Percentiles rank a stretch among this genome's conserved stretches.
phyloP scores from a whole-genome alignment of 2,113 vertebrate species.

The Melanotaenia duboulayi region DNA sequence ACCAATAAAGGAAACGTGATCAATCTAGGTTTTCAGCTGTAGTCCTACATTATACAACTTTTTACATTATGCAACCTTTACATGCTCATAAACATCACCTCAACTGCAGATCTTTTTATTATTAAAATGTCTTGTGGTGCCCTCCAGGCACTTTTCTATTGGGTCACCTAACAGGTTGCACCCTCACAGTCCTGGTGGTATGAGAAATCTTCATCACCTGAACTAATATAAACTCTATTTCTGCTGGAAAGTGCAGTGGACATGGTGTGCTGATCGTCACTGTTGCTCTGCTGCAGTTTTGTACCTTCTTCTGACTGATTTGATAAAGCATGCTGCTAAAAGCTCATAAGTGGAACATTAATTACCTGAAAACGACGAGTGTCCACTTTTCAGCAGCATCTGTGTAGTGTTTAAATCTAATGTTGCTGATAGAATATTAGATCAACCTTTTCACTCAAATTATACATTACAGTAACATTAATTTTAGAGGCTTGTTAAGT shows the following conservation, averaged over 20 bases:
- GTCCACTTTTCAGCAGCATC: conserved; percentile 6
- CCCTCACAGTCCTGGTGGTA: conserved; percentile 25
- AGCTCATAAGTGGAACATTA: conserved; percentile 30
- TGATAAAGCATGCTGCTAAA: conserved; percentile 43
- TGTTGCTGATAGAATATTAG: conserved; percentile 17
- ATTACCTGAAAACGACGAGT: conserved; percentile 23
- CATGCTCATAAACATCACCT: conserved; percentile 7
- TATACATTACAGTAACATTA: not conserved
- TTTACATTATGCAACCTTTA: conserved; percentile 25
- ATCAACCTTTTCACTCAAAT: conserved; percentile 2
- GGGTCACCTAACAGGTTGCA: conserved; percentile 45
- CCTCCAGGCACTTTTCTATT: conserved; percentile 65
- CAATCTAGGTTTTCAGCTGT: conserved; percentile 20
- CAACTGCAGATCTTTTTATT: conserved; percentile 58
- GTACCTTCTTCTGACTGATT: conserved; percentile 45
- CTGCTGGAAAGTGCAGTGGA: conserved; percentile 10
- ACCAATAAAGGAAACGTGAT: not conserved
- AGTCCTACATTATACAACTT: conserved; percentile 8
- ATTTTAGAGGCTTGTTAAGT: no score
- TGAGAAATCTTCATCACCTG: conserved; percentile 61
- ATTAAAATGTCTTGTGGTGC: conserved; percentile 66
- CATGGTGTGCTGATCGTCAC: not conserved
- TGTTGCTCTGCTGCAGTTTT: no score
- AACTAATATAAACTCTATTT: conserved; percentile 32
- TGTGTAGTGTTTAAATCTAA: conserved; percentile 12